Conservation (phyloP, 1,140 invertebrate species). For the Neuroterus valhalla region DNA sequence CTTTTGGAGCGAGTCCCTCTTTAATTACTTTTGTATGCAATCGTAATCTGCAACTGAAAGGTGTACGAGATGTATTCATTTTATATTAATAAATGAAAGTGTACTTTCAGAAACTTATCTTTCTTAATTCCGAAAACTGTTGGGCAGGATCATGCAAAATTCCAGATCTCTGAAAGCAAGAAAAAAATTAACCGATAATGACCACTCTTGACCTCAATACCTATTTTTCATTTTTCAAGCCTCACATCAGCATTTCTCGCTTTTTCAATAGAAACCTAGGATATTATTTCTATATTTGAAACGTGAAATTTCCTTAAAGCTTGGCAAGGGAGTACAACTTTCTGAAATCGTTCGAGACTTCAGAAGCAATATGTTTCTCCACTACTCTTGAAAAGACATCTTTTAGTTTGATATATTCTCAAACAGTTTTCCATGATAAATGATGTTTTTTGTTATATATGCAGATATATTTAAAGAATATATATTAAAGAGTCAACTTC, state of each 20-base stretch:
- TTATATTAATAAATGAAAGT: no score
- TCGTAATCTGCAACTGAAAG: no score
- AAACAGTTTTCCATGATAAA: background rate
- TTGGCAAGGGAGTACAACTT: background rate
- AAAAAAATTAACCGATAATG: background rate
- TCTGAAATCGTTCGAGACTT: background rate
- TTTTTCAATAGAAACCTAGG: constrained; percentile 5
- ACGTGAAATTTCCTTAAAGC: background rate
- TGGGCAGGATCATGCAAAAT: no score
- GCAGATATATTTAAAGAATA: no score
- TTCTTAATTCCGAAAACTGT: no score
- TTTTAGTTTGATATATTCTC: background rate
- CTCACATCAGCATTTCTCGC: constrained; percentile 12
- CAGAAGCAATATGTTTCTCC: background rate
- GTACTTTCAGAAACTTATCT: no score
- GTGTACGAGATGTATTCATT: no score
- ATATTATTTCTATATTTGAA: constrained; percentile 16
- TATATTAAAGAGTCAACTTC: no score
- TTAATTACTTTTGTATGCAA: no score
- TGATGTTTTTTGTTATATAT: no score
- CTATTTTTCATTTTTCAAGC: constrained; percentile 5
- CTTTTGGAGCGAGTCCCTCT: no score
- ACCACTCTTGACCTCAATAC: background rate
- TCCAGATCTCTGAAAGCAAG: no score
- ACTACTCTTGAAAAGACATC: background rate